Evolutionary conservation across 2,888 invertebrate species (phyloP).

Genomic region (Eledona agricola): DNA sequence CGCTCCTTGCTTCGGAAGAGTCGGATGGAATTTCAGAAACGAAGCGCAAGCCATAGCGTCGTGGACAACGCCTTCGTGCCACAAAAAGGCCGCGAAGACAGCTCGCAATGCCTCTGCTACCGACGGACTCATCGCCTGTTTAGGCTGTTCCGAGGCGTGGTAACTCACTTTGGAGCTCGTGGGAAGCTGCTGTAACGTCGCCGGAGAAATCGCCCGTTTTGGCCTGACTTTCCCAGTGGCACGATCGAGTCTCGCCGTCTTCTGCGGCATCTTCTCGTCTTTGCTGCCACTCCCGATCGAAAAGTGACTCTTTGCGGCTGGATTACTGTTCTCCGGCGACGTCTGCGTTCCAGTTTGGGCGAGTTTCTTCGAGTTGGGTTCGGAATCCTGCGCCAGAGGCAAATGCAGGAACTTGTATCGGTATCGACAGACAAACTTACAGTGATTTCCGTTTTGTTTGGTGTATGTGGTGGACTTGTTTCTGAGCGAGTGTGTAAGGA

Average conservation of each 20-base stretch:
- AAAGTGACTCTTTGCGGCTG: constrained; percentile 65
- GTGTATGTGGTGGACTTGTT: constrained; percentile 63
- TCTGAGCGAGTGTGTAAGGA: constrained; percentile 66
- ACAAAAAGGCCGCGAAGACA: constrained; percentile 94
- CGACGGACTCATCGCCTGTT: constrained; percentile 89
- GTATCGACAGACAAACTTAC: constrained; percentile 45
- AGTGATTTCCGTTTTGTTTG: constrained; percentile 59
- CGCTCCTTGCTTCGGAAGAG: constrained; percentile 81
- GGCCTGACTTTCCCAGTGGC: constrained; percentile 63
- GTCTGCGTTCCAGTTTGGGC: constrained; percentile 77
- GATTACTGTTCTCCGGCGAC: constrained; percentile 68
- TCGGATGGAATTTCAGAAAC: constrained; percentile 92
- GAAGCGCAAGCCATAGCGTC: constrained; percentile 98
- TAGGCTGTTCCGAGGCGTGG: constrained; percentile 68
- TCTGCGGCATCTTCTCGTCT: constrained; percentile 67
- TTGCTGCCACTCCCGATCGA: constrained; percentile 68
- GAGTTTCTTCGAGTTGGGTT: constrained; percentile 60
- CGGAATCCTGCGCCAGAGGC: too few species aligned
- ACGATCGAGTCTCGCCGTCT: constrained; percentile 67
- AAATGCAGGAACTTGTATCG: constrained; percentile 2
- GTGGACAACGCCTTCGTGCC: constrained; percentile 96
- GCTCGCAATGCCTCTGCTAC: constrained; percentile 93
- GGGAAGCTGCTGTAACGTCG: constrained; percentile 60
- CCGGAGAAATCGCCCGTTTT: constrained; percentile 61
- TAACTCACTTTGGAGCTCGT: constrained; percentile 56